Base-by-base conservation (phyloP, 37 sponge, comb jelly and placozoan genomes). In the Ianthella basta region DNA sequence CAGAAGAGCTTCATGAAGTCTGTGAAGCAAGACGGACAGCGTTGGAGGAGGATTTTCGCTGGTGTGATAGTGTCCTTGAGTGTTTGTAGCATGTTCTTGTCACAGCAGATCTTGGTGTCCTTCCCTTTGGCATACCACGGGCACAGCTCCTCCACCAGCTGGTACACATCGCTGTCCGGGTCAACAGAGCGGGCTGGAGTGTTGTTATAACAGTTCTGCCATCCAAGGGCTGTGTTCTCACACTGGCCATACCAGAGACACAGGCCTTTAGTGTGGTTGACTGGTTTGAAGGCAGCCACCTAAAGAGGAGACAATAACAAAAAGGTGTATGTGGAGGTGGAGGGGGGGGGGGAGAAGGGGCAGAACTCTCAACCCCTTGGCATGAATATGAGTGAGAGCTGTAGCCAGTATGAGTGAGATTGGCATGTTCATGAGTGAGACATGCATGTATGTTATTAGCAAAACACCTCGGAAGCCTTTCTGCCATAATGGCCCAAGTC, bases 1-100 rank as follows among this genome's bases (percentile, higher is more conserved):
- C 99, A 98, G 83, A 91, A 98, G 60, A 88, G 88, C 13, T 84
- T 56, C 59, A 92, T 61, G 80, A 98, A 95, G 81, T 98, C 94
- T 20, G 82, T 69, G 72, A 86, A 75, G 83, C 97, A 98, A 18
- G 94, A 81, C 0, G 95, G 97, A 82, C 99, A 98, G 2, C 95
- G 82, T 30, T 65, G 34, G 25, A 96, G 74, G 60, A 98, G 83
- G 39, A 77, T 68, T 23, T 81, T 64, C 21, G 97, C 89, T 44
- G 50, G 12, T n/a, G 40, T 37, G 18, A 95, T 59, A 23, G 86
- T 81, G 0, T 54, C 59, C 21, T 88, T 50, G 15, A 97, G 86
- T 37, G 84, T 72, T 15, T 77, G 12, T 15, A 95, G 57, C 86
- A 84, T 84, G 33, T 66, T 66, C 3, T 38, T 1, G 38, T 89